These are phyloP conservation scores for Actinemys pallida DNA, from an alignment of 2,113 vertebrate genomes.

Conservation along the genomic window DNA sequence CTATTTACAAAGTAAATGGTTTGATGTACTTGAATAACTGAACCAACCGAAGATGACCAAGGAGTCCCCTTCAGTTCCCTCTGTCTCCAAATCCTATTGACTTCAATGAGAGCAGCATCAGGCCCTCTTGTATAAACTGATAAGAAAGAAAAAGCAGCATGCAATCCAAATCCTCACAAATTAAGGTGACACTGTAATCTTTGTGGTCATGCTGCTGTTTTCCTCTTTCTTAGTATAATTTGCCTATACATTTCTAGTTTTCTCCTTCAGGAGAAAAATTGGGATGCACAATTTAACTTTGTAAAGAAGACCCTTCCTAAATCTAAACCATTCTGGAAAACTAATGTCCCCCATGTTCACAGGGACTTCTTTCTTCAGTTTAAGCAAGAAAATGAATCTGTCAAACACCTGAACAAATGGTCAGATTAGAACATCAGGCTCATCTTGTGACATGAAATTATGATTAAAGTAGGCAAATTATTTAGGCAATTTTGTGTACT, in stretches of 20 bases:
- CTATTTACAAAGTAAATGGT: background rate
- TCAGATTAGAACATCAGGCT: background rate
- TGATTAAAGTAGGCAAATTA: background rate
- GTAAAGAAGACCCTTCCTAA: background rate
- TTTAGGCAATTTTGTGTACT: background rate
- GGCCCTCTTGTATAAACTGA: background rate
- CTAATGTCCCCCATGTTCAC: background rate
- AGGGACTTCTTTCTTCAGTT: background rate
- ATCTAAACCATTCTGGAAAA: background rate
- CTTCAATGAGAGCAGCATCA: background rate
- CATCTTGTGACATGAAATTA: background rate
- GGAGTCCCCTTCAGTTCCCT: background rate
- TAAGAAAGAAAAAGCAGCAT: background rate
- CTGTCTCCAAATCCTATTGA: background rate
- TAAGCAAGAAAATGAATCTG: background rate
- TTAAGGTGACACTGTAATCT: background rate
- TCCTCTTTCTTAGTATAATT: background rate
- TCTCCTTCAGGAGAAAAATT: background rate
- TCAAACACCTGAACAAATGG: background rate
- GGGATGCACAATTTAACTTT: background rate
- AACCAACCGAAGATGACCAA: background rate
- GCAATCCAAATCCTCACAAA: background rate
- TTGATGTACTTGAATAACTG: background rate
- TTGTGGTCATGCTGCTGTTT: background rate
- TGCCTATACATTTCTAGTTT: background rate